phyloP scores from a whole-genome alignment of 2,888 invertebrate genomes.

The Caenorhabditis japonica region DNA sequence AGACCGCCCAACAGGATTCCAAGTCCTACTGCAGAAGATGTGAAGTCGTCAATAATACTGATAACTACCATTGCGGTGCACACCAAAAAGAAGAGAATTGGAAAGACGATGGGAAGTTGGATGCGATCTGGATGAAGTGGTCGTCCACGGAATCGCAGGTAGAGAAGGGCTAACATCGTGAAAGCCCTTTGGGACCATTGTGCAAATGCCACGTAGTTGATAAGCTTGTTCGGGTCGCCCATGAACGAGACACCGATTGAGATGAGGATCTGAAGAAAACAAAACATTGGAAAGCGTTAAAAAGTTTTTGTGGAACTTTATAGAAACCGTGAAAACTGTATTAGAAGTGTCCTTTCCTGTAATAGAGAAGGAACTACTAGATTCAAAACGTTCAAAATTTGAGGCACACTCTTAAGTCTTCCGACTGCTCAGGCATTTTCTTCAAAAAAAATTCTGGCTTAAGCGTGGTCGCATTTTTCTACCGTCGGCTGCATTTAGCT shows the following conservation, averaged over 20 bases:
- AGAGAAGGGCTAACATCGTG: constrained; percentile 74
- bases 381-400: no score
- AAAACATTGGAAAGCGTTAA: no score
- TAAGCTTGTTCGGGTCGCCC: constrained; percentile 69
- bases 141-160: constrained; percentile 61
- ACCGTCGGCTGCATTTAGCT: no score
- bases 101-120: constrained; percentile 69
- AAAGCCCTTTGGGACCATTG: constrained; percentile 75
- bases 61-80: constrained; percentile 64
- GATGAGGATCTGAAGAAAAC: constrained; percentile 61
- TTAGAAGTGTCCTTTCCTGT: no score
- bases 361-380: no score
- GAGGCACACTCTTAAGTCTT: no score
- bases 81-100: constrained; percentile 71
- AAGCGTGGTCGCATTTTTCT: no score
- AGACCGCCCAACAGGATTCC: constrained; percentile 63
- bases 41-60: constrained; percentile 65
- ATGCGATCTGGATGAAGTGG: constrained; percentile 69
- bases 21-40: constrained; percentile 62
- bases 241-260: constrained; percentile 68
- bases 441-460: no score
- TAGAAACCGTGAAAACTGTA: no score
- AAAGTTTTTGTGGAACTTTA: no score
- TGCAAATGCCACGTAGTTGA: constrained; percentile 73
- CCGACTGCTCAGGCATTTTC: no score